Percentiles rank a stretch among this genome's conserved stretches.
phyloP scores from a whole-genome alignment of 2,888 invertebrate genomes.

The Sarcophaga caerulescens region DNA sequence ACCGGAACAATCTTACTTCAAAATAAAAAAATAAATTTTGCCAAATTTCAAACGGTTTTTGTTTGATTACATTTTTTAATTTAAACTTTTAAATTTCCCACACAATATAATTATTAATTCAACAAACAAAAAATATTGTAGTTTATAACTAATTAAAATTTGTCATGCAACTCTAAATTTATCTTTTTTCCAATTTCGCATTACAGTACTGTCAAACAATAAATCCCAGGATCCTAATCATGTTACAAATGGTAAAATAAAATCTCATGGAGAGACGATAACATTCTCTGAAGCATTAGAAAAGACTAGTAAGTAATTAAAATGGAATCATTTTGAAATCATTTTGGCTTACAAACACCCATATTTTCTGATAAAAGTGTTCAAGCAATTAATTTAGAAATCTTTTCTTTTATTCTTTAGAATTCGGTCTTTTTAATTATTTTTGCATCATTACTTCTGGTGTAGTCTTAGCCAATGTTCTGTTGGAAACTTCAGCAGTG shows the following conservation, averaged over 20 bases:
- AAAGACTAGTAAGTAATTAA: slow-evolving; percentile 67
- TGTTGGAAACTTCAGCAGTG: slow-evolving; percentile 81
- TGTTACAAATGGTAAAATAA: slow-evolving; percentile 49
- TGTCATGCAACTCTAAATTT: slow-evolving; percentile 30
- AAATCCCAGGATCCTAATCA: slow-evolving; percentile 41
- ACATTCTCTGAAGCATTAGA: slow-evolving; percentile 70
- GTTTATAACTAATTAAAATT: neutral
- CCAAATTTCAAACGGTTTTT: too few species aligned
- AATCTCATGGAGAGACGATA: slow-evolving; percentile 62
- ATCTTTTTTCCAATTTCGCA: slow-evolving; percentile 30
- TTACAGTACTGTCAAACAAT: slow-evolving; percentile 67
- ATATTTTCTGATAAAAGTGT: neutral
- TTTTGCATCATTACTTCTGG: slow-evolving; percentile 82
- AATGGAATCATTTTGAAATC: neutral
- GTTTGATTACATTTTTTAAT: too few species aligned
- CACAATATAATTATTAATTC: too few species aligned
- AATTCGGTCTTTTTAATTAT: slow-evolving; percentile 82
- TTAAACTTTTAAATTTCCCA: too few species aligned
- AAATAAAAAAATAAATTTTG: too few species aligned
- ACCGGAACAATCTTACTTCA: too few species aligned
- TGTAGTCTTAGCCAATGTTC: slow-evolving; percentile 82
- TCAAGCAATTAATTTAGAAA: slow-evolving; percentile 2
- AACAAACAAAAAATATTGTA: too few species aligned
- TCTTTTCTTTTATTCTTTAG: slow-evolving; percentile 73
- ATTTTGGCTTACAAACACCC: neutral